Base-by-base conservation (phyloP, 2,888 invertebrate genomes). In the Pachydiplax longipennis region DNA sequence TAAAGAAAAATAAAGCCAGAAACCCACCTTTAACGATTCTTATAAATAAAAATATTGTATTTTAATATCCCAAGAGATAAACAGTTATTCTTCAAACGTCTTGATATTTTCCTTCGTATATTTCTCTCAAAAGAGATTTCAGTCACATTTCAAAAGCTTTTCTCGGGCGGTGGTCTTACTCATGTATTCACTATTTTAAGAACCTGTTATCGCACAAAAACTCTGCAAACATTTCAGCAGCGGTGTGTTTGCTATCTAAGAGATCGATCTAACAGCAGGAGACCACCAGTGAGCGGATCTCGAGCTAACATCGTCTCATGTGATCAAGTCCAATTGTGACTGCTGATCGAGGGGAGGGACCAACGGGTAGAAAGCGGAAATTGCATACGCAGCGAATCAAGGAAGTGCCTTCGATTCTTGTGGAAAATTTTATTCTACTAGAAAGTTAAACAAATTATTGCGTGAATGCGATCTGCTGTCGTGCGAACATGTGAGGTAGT, bases 121-220 rank as follows among this genome's bases (percentile, higher is more conserved):
- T 73, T 73, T 73, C 31, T 73, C 4, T 73, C 25, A 73, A 73
- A 73, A 73, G 73, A 73, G 73, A 25, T 73, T 53, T 53, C 25
- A 13, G 73, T 15, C 73, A 3, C 73, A 25, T 73, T 73, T 73
- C 73, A 73, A 31, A 73, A 2, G 53, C 73, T 13, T 31, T 73
- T 73, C 31, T 25, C 73, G 25, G 73, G 73, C 31, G 31, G 25
- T 73, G 31, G 73, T 25, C 31, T 13, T 31, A 73, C 31, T 73
- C 31, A 35, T n/a, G 65, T n/a, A 87, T 58, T n/a, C 87, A 87
- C 35, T 22, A 37, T 87, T 37, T 87, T 87, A 87, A 48, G 87
- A 87, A 37, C 22, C 61, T 37, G 87, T 61, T 87, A 87, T 87
- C 87, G 48, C 82, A 61, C 87, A n/a, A 87, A 35, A 87, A 61